Conservation (phyloP, 2,888 invertebrate genomes). For the Stomorhina lunata region DNA sequence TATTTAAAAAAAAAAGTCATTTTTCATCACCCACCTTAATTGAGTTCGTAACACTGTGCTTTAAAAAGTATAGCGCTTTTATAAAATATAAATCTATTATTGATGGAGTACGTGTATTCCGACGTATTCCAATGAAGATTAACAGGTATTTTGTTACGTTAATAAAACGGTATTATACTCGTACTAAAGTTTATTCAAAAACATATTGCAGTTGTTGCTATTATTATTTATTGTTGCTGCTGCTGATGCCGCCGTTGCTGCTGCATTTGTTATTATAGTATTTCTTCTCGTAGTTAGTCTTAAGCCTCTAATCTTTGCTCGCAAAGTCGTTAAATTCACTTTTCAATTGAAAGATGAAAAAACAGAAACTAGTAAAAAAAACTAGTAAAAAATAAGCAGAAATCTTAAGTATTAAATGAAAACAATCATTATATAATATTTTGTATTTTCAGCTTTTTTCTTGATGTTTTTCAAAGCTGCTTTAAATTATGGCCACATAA, state of each 20-base stretch:
- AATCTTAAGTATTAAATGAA: conserved; percentile 31
- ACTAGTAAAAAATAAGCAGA: neutral
- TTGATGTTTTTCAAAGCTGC: neutral
- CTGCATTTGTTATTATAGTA: neutral
- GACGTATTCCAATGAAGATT: conserved; percentile 50
- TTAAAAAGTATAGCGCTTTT: conserved; percentile 18
- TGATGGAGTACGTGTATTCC: conserved; percentile 30
- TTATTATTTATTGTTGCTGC: neutral
- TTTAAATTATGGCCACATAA: conserved; percentile 9
- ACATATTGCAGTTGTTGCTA: no score
- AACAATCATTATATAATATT: conserved; percentile 47
- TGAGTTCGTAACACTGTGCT: conserved; percentile 7
- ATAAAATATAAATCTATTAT: conserved; percentile 39
- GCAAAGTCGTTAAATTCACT: conserved; percentile 51
- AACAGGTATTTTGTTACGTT: conserved; percentile 65
- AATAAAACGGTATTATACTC: conserved; percentile 54
- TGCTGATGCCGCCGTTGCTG: neutral
- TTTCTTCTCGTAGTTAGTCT: neutral
- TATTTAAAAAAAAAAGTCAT: no score
- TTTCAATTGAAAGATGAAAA: conserved; percentile 23
- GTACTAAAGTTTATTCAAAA: no score
- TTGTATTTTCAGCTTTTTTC: neutral
- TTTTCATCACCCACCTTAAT: neutral
- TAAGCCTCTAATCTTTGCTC: conserved; percentile 25
- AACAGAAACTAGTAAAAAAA: no score